Conservation (phyloP, 2,797 vertebrate species). For the Rallus crepitans region DNA sequence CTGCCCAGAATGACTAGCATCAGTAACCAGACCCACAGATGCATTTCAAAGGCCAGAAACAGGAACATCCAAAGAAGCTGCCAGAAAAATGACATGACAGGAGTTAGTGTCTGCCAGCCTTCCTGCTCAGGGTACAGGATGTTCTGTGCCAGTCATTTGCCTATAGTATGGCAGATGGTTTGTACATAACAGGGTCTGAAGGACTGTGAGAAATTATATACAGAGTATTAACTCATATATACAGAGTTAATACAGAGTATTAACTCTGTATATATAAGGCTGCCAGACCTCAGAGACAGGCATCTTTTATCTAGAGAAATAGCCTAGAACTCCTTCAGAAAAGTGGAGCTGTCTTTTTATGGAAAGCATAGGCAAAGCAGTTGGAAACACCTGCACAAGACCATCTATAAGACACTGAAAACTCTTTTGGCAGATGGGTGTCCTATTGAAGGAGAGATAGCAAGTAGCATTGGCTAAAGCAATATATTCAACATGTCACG, state of each 20-base stretch:
- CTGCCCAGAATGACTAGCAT: neutral
- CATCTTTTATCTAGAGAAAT: neutral
- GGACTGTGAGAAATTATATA: neutral
- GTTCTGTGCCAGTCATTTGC: neutral
- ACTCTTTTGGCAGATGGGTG: neutral
- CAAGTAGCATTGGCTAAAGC: neutral
- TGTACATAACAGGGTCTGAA: neutral
- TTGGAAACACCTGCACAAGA: neutral
- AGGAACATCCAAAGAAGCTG: neutral
- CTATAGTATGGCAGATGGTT: neutral
- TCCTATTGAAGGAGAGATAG: neutral
- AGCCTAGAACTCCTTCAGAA: neutral
- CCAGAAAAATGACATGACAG: neutral
- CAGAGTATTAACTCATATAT: neutral
- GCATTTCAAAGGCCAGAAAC: neutral
- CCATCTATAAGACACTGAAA: neutral
- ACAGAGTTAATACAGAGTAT: no score
- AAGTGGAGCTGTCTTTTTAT: neutral
- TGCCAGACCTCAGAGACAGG: neutral
- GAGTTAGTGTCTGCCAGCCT: neutral
- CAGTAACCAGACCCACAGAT: neutral
- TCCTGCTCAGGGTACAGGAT: neutral
- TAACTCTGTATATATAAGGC: neutral
- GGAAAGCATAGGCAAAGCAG: neutral
- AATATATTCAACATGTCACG: neutral